phyloP scores from a whole-genome alignment of 2,888 invertebrate genomes.

The Lycocerus yunnanus region DNA sequence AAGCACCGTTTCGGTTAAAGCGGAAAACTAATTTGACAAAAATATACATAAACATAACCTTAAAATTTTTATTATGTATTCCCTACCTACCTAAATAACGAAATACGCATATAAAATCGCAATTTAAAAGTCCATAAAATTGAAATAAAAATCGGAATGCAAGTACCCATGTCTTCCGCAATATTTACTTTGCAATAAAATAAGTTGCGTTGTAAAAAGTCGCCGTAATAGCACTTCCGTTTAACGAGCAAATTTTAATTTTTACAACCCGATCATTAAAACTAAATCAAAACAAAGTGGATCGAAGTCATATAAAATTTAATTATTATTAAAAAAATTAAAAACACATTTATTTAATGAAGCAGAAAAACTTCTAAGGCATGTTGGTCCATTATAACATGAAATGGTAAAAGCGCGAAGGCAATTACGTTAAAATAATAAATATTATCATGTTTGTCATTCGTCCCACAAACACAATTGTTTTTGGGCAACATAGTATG shows the following conservation, averaged over 20 bases:
- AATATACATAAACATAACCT: neutral
- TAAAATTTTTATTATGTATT: neutral
- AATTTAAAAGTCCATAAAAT: neutral
- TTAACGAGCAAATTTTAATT: neutral
- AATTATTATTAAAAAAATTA: neutral
- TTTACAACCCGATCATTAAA: neutral
- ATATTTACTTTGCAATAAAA: neutral
- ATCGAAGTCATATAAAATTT: slow-evolving; percentile 3
- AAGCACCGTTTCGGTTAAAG: neutral
- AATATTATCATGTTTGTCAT: slow-evolving; percentile 57
- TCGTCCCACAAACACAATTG: slow-evolving; percentile 82
- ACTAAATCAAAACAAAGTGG: neutral
- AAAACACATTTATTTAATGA: slow-evolving; percentile 14
- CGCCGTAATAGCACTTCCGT: neutral
- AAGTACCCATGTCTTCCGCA: neutral
- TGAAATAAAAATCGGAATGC: neutral
- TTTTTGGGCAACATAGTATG: slow-evolving; percentile 83
- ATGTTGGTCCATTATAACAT: slow-evolving; percentile 49
- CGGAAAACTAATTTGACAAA: neutral
- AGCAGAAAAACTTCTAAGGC: slow-evolving; percentile 45
- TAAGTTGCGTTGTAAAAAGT: neutral
- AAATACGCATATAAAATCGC: neutral
- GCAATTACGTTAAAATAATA: slow-evolving; percentile 25
- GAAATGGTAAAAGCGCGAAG: slow-evolving; percentile 25
- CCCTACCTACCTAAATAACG: neutral